Conservation (phyloP, 2,888 invertebrate genomes). For the Gortyna flavago region DNA sequence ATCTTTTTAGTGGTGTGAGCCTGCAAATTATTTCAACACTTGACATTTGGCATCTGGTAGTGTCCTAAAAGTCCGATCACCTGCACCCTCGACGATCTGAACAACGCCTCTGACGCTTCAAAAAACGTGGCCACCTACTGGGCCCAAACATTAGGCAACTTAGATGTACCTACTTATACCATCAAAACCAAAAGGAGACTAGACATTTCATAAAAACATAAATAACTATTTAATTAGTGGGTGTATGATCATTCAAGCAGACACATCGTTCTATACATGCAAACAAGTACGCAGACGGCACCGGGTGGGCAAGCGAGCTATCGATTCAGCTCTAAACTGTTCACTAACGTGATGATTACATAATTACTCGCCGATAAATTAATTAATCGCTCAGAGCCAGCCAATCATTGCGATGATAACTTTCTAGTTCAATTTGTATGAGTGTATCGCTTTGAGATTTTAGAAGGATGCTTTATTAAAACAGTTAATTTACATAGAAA, state of each 20-base stretch:
- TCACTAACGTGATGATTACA: slow-evolving; percentile 52
- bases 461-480: slow-evolving; percentile 16
- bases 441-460: slow-evolving; percentile 29
- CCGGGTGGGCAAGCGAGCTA: slow-evolving; percentile 28
- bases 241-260: neutral
- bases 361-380: slow-evolving; percentile 53
- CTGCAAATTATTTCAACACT: neutral
- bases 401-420: slow-evolving; percentile 48
- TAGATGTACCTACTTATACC: neutral
- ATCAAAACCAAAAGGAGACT: neutral
- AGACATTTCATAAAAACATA: neutral
- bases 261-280: neutral
- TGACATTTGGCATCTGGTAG: neutral
- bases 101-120: neutral
- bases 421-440: slow-evolving; percentile 27
- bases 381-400: slow-evolving; percentile 36
- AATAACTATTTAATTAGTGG: neutral
- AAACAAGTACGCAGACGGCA: slow-evolving; percentile 10
- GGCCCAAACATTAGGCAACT: neutral
- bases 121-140: neutral
- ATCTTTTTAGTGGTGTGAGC: slow-evolving; percentile 7
- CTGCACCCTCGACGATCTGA: neutral
- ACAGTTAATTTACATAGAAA: slow-evolving; percentile 26
- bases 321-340: slow-evolving; percentile 55
- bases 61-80: neutral